These are phyloP conservation scores for Albula glossodonta DNA, from an alignment of 2,113 vertebrate species.

Conservation along the genomic window DNA sequence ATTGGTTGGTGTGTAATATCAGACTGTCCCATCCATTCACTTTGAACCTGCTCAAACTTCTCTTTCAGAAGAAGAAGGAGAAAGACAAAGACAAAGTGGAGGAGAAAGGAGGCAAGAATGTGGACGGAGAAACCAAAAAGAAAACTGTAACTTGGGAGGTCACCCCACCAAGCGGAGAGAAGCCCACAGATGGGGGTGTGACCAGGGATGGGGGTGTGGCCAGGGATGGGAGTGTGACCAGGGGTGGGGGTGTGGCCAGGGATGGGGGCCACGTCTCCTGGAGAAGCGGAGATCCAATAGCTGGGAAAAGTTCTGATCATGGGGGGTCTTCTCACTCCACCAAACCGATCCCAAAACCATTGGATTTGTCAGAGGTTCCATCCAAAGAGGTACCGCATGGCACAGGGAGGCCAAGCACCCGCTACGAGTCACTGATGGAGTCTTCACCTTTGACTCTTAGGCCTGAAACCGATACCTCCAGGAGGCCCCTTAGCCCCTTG, in stretches of 20 bases:
- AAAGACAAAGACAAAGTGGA: not conserved
- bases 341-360: not conserved
- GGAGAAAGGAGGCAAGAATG: not conserved
- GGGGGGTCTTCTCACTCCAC: not conserved
- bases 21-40: not conserved
- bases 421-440: not conserved
- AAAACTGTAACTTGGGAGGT: not conserved
- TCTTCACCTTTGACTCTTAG: not conserved
- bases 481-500: conserved; percentile 53
- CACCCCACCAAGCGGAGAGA: not conserved
- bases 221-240: not conserved
- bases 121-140: not conserved
- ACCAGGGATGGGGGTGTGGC: not conserved
- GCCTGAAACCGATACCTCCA: not conserved
- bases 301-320: not conserved
- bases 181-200: no score
- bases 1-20: not conserved
- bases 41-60: not conserved
- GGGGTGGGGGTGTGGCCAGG: not conserved
- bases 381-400: not conserved
- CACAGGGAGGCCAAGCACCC: conserved; percentile 11
- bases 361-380: conserved; percentile 33
- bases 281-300: not conserved
- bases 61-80: not conserved
- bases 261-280: not conserved